Conservation (phyloP, 1,140 invertebrate genomes). For the Temnothorax nylanderi region DNA sequence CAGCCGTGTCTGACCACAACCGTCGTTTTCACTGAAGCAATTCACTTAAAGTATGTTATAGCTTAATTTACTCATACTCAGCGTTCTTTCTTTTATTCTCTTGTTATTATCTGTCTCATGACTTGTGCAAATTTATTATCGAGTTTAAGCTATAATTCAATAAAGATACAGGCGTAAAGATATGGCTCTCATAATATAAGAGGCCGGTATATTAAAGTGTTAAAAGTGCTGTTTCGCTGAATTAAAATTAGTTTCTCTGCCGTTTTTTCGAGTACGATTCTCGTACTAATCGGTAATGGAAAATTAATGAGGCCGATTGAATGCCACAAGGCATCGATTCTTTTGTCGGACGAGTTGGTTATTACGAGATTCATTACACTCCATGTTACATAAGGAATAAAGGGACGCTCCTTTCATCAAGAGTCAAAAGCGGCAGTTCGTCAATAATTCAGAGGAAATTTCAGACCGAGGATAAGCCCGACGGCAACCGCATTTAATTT, state of each 20-base stretch:
- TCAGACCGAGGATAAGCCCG: slow-evolving; percentile 33
- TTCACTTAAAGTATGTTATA: not conserved
- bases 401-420: slow-evolving; percentile 28
- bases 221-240: not conserved
- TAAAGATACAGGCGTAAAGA: not conserved
- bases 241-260: not conserved
- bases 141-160: not conserved
- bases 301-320: slow-evolving; percentile 13
- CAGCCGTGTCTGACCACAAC: slow-evolving; percentile 11
- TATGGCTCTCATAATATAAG: not conserved
- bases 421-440: slow-evolving; percentile 42
- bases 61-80: not conserved
- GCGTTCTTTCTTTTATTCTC: not conserved
- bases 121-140: not conserved
- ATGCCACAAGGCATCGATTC: not conserved
- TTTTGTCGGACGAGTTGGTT: not conserved
- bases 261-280: not conserved
- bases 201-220: not conserved
- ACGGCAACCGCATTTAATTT: slow-evolving; percentile 46
- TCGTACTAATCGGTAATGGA: not conserved
- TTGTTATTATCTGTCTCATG: not conserved
- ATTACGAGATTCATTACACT: slow-evolving; percentile 29
- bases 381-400: not conserved
- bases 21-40: slow-evolving; percentile 14
- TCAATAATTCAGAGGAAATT: slow-evolving; percentile 56